These are phyloP conservation scores for Geococcyx californianus DNA, from an alignment of 2,113 vertebrate genomes.

Conservation along the genomic window DNA sequence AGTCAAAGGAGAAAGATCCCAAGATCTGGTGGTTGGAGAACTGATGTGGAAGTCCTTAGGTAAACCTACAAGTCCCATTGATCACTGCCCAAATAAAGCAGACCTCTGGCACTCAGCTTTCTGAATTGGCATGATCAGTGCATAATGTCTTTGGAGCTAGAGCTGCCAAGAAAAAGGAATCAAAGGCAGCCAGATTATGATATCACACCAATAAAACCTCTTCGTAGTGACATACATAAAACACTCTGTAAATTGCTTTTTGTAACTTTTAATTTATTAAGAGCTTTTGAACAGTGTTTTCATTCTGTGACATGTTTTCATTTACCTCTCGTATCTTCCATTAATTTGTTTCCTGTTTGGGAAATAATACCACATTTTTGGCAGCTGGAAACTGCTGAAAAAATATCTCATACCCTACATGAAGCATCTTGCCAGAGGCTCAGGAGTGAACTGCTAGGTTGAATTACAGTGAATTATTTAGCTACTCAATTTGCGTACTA, in stretches of 20 bases:
- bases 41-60: conserved; percentile 55
- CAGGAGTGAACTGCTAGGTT: conserved; percentile 1
- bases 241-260: conserved; percentile 79
- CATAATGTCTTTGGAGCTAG: conserved; percentile 73
- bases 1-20: neutral
- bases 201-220: conserved; percentile 82
- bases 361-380: conserved; percentile 60
- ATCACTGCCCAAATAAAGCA: conserved; percentile 75
- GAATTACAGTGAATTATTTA: conserved; percentile 7
- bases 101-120: conserved; percentile 67
- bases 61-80: conserved; percentile 67
- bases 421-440: conserved; percentile 42
- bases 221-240: conserved; percentile 79
- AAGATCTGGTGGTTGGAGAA: neutral
- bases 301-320: conserved; percentile 73
- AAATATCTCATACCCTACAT: conserved; percentile 26
- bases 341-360: conserved; percentile 71
- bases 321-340: conserved; percentile 70
- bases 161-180: conserved; percentile 75
- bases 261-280: conserved; percentile 80
- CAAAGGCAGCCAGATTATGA: conserved; percentile 82
- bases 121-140: conserved; percentile 67
- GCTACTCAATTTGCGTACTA: neutral
- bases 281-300: conserved; percentile 73
- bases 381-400: conserved; percentile 54